Evolutionary conservation across 2,113 vertebrate genomes (phyloP), one percentile per base, ranked within the genome.

Genomic region (Petroica traversi): DNA sequence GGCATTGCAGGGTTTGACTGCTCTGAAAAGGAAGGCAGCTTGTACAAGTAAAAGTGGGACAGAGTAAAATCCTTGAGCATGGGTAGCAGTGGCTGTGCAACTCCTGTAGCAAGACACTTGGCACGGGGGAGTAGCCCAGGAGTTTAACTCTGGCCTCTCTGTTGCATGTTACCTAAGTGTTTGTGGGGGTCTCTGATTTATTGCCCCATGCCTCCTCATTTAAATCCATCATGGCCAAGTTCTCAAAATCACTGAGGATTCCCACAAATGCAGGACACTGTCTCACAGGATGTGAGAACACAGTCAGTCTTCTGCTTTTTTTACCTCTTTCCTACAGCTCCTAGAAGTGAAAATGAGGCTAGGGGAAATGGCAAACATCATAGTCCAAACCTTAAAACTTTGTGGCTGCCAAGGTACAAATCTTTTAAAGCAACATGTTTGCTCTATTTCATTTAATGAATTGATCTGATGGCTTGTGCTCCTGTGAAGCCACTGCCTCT

Each of bases 101-200:
- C 25, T 57, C 52, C 43, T 57, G 49, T 25, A 62, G 34, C 43
- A 31, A 38, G 25, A 41, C 19, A 16, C 4, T 13, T 19, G 14
- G 34, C 48, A 64, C 19, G 38, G 22, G 23, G 18, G 36, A 63
- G 10, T 24, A n/a, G 40, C 19, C 34, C 36, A 33, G 48, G 24
- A 72, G 6, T 92, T 93, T 40, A n/a, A 12, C 20, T 64, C 19
- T 62, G 25, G 8, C 28, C 12, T 77, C 51, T 48, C 58, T 51
- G 8, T 48, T 85, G 18, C 8, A 63, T 0, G 0, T 25, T 77
- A 14, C 14, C 38, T 28, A 20, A 51, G 29, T 0, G 0, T 31
- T 58, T 79, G 24, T 48, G 46, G 40, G 38, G 4, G 5, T 40
- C 29, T 61, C 46, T 34, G 17, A 33, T 31, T 22, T 58, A 43